Evolutionary conservation across 37 sponge, comb jelly and placozoan genomes (phyloP), one percentile per base, ranked within the genome.

Genomic region (Cladorhizidae sp.): DNA sequence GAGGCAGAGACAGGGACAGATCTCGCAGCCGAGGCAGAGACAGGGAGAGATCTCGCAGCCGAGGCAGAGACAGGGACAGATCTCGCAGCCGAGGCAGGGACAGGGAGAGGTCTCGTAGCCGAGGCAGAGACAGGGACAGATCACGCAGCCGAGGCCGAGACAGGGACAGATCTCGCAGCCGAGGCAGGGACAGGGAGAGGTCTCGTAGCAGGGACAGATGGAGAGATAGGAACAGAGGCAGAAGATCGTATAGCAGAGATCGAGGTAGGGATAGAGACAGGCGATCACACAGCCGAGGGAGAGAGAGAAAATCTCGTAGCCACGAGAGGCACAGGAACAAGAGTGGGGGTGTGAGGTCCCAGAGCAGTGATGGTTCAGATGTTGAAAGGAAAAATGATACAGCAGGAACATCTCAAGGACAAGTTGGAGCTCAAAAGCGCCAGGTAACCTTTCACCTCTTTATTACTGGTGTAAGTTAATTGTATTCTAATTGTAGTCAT

Each of bases 181-280:
- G 73, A 26, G 37, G 57, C 7, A 50, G 68, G 23, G n/a, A n/a
- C n/a, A 50, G 38, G 1, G 43, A 45, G 22, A 84, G 85, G n/a
- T 83, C 83, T n/a, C 40, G 83, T 17, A 75, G 75, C 43, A 74
- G 77, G 61, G 78, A 67, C 25, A 64, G 64, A 29, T 65, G 76
- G 63, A 6, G 40, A 72, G 25, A 65, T 52, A 26, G 41, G 78
- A 63, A 78, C 26, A 50, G 86, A 29, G 65, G 56, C 21, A 26
- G 56, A 37, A 61, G 58, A 33, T 49, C 68, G 1, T 29, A 58
- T 14, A 25, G 45, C 29, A 77, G 83, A 62, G 45, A 59, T 40
- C 22, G 65, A 20, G 52, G 42, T 43, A 28, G 72, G 6, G 37
- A 79, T 22, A 83, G 80, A 36, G 72, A 72, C 52, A 76, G 79